Evolutionary conservation across 2,888 invertebrate genomes (phyloP), one percentile per base, ranked within the genome.

Genomic region (Plebejus anna): DNA sequence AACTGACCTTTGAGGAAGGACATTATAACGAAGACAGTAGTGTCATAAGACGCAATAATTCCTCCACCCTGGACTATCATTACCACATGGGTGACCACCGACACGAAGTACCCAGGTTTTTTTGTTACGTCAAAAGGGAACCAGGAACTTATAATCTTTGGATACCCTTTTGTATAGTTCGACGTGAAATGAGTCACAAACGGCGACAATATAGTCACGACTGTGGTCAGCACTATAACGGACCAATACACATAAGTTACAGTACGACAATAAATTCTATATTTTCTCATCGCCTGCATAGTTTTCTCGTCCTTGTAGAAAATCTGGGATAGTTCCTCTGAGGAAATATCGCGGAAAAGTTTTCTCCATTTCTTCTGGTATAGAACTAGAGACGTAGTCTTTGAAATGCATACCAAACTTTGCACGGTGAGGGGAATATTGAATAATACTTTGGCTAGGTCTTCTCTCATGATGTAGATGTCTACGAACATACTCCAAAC

Each of bases 1-100:
- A 87, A 81, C 79, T 91, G 90, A 0, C 90, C 91, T 80, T 88
- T 90, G 1, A 91, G 80, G 81, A 88, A 91, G 2, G 86, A 81
- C 88, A 90, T 88, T 3, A 90, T 82, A 3, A 86, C 83, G 0
- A 90, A 83, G 5, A 86, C 86, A 59, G 84, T 86, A 75, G 86
- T 82, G 78, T 91, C 91, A 61, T 85, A 90, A 1, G 78, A 82
- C 5, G 87, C 88, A 42, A 90, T n/a, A 0, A 87, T 78, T 16
- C 84, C 87, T 28, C 86, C 79, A 0, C 89, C 90, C 76, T 87
- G 85, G 4, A 78, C 80, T 1, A 82, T 81, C 83, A 90, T 84
- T 1, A 81, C 2, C 0, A 87, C 77, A n/a, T 91, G 88, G 28
- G 87, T 57, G 5, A 84, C 36, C 57, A 84, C 77, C 4, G 85